Evolutionary conservation across 1,140 invertebrate species (phyloP), one percentile per base, ranked within the genome.

Genomic region (Protaetia brevitarsis): DNA sequence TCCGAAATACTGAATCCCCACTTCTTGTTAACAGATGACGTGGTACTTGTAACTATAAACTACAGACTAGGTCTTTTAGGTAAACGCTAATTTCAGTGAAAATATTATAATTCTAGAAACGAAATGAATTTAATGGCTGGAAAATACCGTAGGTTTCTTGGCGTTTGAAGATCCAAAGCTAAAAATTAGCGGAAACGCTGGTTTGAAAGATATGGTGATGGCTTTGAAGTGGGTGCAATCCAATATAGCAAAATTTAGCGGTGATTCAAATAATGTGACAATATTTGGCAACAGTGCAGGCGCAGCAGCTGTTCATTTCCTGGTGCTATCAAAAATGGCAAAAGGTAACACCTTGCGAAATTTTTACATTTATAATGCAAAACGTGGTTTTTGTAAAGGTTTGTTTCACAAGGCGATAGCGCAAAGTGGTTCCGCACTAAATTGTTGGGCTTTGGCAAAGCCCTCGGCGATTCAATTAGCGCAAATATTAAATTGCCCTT

Each of bases 281-380:
- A 76, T 88, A 59, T 83, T 86, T 75, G 87, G 87, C 45, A 79
- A 80, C 51, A 82, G 82, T 68, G 78, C 85, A 11, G 87, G 87
- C 2, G 86, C 81, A 23, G 78, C 81, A 11, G 76, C 78, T n/a
- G 79, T 82, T 4, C 80, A 84, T 69, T 77, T 81, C 7, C 78
- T 82, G 74, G 78, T 82, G 58, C 64, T 85, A 7, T 83, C 83
- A 71, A 73, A 84, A 71, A 70, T 81, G 85, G 74, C 87, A 76
- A 73, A 76, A 58, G 63, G 63, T 80, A 75, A 74, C 81, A 56
- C 87, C 78, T 71, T 85, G 80, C 65, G 81, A 63, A 13, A 11
- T 16, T 16, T 23, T 41, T 62, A 51, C 57, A 56, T 16, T 30
- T 7, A 34, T 26, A 11, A 10, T n/a, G 16, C 3, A 13, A 5